These are phyloP conservation scores for Grammomys dolichurus DNA, from an alignment of 2,113 vertebrate species.

Conservation along the genomic window DNA sequence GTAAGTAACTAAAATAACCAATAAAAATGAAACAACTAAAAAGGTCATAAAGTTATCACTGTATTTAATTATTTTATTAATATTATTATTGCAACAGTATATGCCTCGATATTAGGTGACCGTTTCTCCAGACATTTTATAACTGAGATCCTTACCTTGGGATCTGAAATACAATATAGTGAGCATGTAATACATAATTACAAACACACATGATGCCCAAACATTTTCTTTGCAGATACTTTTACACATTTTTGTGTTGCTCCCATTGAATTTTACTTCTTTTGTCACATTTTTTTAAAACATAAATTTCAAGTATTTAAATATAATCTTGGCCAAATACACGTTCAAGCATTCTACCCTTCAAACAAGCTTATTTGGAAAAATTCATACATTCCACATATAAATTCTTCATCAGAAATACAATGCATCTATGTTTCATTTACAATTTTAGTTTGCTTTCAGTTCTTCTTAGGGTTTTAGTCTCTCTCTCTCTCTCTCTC, in stretches of 20 bases:
- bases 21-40: too few species aligned
- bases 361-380: not conserved
- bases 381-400: not conserved
- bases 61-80: not conserved
- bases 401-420: not conserved
- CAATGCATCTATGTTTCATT: not conserved
- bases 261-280: not conserved
- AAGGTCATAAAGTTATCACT: not conserved
- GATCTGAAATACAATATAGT: not conserved
- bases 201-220: not conserved
- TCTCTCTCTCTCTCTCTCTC: not conserved
- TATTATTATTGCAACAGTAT: not conserved
- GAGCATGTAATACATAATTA: not conserved
- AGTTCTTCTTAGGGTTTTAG: not conserved
- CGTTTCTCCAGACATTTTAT: constrained; percentile 1
- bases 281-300: not conserved
- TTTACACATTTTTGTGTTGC: not conserved
- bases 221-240: not conserved
- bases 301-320: not conserved
- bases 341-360: not conserved
- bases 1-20: too few species aligned
- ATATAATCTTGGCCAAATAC: not conserved
- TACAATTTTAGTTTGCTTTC: not conserved
- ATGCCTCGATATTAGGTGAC: not conserved
- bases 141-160: not conserved